Percentiles rank a stretch among this genome's conserved stretches.
phyloP scores from a whole-genome alignment of 2,888 invertebrate genomes.

The Trichacis sp. region DNA sequence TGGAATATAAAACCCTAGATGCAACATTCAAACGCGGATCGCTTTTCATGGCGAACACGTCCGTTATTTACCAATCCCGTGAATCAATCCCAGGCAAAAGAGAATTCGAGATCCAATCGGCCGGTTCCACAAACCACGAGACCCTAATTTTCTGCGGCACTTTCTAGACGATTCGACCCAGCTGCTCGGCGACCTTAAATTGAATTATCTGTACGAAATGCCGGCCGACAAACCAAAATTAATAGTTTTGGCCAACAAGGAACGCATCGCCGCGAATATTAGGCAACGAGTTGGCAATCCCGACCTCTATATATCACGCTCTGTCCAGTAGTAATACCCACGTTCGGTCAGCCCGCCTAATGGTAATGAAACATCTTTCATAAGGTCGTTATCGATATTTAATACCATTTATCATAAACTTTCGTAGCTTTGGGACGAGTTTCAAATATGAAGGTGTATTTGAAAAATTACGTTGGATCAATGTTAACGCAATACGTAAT shows the following conservation, averaged over 20 bases:
- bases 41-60: conserved; percentile 8
- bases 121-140: conserved; percentile 22
- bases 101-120: conserved; percentile 19
- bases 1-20: background rate
- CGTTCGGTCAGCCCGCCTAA: conserved; percentile 57
- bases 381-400: background rate
- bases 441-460: background rate
- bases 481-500: no score
- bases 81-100: conserved; percentile 18
- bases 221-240: conserved; percentile 55
- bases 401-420: background rate
- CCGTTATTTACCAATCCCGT: conserved; percentile 20
- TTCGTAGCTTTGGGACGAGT: background rate
- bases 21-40: conserved; percentile 12
- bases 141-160: conserved; percentile 50
- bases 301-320: conserved; percentile 55
- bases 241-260: conserved; percentile 59
- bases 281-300: conserved; percentile 54
- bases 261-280: conserved; percentile 51
- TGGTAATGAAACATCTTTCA: conserved; percentile 54
- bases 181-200: conserved; percentile 48
- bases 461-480: background rate
- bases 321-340: conserved; percentile 58
- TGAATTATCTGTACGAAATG: conserved; percentile 56
- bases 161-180: conserved; percentile 30